Evolutionary conservation across 2,113 vertebrate species (phyloP).

Genomic region (Parotia lawesii): DNA sequence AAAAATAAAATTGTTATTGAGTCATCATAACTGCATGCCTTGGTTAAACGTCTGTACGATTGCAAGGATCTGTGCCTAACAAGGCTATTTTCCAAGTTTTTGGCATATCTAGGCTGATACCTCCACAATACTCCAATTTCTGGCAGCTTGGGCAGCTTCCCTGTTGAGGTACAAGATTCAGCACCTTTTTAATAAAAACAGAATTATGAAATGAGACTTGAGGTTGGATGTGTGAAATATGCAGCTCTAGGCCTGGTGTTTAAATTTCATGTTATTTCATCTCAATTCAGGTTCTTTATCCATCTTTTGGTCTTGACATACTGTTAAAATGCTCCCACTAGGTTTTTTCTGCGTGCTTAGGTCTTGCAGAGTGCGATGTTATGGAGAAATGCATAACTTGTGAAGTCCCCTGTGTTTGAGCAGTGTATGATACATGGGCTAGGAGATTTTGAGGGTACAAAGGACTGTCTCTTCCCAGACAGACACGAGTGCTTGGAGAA

Average conservation of each 20-base stretch:
- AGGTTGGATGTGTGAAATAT: neutral
- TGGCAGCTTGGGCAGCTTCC: neutral
- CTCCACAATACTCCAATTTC: neutral
- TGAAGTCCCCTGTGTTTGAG: neutral
- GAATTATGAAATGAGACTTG: neutral
- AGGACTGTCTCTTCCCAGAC: neutral
- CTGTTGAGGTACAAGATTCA: neutral
- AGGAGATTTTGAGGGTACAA: neutral
- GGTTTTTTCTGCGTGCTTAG: neutral
- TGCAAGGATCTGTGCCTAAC: neutral
- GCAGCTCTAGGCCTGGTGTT: neutral
- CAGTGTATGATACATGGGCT: neutral
- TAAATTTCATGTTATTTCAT: neutral
- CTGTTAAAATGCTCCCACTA: neutral
- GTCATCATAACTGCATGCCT: neutral
- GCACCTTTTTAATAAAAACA: neutral
- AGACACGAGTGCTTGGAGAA: neutral
- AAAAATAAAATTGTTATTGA: neutral
- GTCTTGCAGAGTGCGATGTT: neutral
- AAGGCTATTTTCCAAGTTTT: neutral
- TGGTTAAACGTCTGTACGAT: neutral
- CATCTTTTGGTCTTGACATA: neutral
- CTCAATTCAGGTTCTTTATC: neutral
- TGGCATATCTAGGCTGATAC: neutral
- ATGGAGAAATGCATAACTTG: neutral